Evolutionary conservation across 2,888 invertebrate genomes (phyloP).

Genomic region (Pollenia amentaria): DNA sequence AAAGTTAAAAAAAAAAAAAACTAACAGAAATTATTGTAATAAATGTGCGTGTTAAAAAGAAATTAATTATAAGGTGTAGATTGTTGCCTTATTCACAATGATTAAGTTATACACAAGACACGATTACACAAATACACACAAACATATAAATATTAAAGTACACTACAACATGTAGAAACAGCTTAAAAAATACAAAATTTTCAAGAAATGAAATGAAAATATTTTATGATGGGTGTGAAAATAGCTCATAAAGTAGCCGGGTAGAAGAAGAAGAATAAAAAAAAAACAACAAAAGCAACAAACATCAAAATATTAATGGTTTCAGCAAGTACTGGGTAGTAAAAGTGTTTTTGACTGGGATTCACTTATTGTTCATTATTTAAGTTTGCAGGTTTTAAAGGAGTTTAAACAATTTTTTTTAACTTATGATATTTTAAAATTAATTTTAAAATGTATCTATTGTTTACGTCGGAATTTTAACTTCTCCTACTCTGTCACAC

Average conservation of each 20-base stretch:
- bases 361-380: background rate
- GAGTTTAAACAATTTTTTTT: background rate
- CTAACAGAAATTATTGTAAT: conserved; percentile 54
- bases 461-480: no score
- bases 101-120: conserved; percentile 63
- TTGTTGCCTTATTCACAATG: conserved; percentile 67
- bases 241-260: conserved; percentile 58
- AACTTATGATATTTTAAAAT: no score
- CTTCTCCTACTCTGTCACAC: no score
- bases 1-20: conserved; percentile 6
- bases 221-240: conserved; percentile 73
- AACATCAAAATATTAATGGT: conserved; percentile 51
- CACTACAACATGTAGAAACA: conserved; percentile 7
- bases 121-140: background rate
- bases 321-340: conserved; percentile 44
- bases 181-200: conserved; percentile 27
- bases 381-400: conserved; percentile 22
- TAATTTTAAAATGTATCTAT: no score
- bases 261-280: conserved; percentile 36
- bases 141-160: background rate
- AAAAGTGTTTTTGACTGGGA: conserved; percentile 3
- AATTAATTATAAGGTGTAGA: conserved; percentile 71
- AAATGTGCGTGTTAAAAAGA: conserved; percentile 70
- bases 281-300: conserved; percentile 40
- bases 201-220: conserved; percentile 53